Percentiles rank a stretch among this genome's conserved stretches.
phyloP scores from a whole-genome alignment of 2,888 invertebrate genomes.

The Sphinx pinastri region DNA sequence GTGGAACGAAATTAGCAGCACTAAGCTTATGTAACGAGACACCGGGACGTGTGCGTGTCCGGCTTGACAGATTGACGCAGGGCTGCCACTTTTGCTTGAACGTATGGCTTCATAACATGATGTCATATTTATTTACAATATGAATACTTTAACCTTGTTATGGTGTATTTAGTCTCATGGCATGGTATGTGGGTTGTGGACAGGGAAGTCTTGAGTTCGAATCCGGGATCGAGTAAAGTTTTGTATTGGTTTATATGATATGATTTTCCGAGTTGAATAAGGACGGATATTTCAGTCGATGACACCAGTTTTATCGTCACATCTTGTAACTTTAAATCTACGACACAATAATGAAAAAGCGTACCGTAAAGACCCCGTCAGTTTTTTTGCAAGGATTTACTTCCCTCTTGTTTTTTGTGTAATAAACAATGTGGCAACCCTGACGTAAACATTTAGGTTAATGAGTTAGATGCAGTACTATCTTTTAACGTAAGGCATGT shows the following conservation, averaged over 20 bases:
- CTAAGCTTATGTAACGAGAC: conserved; percentile 14
- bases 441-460: conserved; percentile 47
- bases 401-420: not conserved
- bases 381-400: not conserved
- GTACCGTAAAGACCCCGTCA: too few species aligned
- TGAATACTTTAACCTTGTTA: not conserved
- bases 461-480: conserved; percentile 46
- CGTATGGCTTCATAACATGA: conserved; percentile 1
- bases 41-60: not conserved
- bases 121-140: not conserved
- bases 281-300: too few species aligned
- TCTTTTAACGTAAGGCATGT: conserved; percentile 30
- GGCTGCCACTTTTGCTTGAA: not conserved
- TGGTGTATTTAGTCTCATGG: too few species aligned
- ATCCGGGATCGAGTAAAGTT: too few species aligned
- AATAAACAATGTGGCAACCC: conserved; percentile 21
- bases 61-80: conserved; percentile 7
- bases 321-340: too few species aligned
- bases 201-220: too few species aligned
- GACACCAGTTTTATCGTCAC: too few species aligned
- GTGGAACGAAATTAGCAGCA: not conserved
- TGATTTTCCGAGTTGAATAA: too few species aligned
- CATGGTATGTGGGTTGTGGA: too few species aligned
- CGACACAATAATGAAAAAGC: too few species aligned
- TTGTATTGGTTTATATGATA: too few species aligned